Percentiles rank a stretch among this genome's conserved stretches.
Conservation (phyloP, 2,888 invertebrate genomes). For the Zele albiditarsus region DNA sequence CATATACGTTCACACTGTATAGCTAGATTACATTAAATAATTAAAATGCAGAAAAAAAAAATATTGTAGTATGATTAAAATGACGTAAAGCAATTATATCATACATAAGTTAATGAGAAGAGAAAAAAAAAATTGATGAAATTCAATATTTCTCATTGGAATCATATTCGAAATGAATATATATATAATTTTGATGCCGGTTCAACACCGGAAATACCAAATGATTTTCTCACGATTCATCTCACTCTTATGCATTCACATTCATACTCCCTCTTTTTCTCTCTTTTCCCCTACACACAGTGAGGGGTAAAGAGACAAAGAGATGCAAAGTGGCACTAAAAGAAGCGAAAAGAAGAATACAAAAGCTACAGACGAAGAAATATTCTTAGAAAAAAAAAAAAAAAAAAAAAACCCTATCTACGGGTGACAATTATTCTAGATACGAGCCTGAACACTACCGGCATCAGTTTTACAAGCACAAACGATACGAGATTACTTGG, state of each 20-base stretch:
- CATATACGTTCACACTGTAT: slow-evolving; percentile 37
- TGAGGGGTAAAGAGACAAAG: background rate
- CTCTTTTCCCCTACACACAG: background rate
- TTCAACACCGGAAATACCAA: slow-evolving; percentile 54
- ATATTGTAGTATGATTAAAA: background rate
- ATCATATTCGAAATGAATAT: background rate
- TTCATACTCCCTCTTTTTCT: background rate
- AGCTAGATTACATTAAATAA: slow-evolving; percentile 10
- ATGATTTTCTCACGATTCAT: slow-evolving; percentile 53
- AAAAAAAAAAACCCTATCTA: background rate
- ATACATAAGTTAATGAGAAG: background rate
- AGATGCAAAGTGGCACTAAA: too few species aligned
- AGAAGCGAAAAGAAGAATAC: background rate
- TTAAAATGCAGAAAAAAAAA: slow-evolving; percentile 8
- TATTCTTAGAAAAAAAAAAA: background rate
- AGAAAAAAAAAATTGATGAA: background rate
- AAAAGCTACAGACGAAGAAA: background rate
- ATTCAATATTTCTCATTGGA: background rate
- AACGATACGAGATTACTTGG: background rate
- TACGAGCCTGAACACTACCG: slow-evolving; percentile 1
- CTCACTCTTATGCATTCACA: background rate
- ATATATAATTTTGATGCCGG: slow-evolving; percentile 38
- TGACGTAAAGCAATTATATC: slow-evolving; percentile 38
- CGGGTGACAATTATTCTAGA: background rate
- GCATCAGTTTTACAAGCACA: background rate